Conservation (phyloP, 2,888 invertebrate species). For the Seladonia tumulorum region DNA sequence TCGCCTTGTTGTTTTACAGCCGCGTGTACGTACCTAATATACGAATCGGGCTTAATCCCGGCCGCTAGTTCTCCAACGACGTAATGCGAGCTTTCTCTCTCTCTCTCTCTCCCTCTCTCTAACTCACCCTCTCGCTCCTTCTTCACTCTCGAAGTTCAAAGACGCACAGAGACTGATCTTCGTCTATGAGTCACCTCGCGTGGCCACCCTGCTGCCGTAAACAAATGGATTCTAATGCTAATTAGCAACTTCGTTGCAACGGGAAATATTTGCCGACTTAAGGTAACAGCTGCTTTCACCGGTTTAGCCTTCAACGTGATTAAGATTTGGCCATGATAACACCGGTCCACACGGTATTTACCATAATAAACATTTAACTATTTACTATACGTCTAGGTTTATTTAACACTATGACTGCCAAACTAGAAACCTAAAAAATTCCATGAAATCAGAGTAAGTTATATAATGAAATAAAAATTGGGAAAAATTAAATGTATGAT, state of each 20-base stretch:
- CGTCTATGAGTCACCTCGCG: neutral
- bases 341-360: neutral
- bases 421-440: too few relatives aligned
- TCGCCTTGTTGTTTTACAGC: constrained; percentile 26
- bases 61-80: constrained; percentile 10
- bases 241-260: constrained; percentile 41
- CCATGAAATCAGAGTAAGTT: too few relatives aligned
- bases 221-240: constrained; percentile 42
- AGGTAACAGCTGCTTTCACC: neutral
- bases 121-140: too few relatives aligned
- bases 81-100: constrained; percentile 31
- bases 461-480: too few relatives aligned
- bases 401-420: too few relatives aligned
- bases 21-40: constrained; percentile 35
- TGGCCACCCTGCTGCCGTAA: constrained; percentile 17
- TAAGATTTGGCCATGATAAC: neutral
- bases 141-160: constrained; percentile 43
- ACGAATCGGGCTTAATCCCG: constrained; percentile 51
- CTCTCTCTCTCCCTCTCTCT: neutral
- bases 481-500: too few relatives aligned
- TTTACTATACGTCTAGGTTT: neutral
- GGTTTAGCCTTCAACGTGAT: neutral
- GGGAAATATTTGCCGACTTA: constrained; percentile 23
- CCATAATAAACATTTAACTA: neutral
- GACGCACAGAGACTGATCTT: constrained; percentile 19